These are phyloP conservation scores for Tetraneura akinire DNA, from an alignment of 1,140 invertebrate species.

Conservation along the genomic window DNA sequence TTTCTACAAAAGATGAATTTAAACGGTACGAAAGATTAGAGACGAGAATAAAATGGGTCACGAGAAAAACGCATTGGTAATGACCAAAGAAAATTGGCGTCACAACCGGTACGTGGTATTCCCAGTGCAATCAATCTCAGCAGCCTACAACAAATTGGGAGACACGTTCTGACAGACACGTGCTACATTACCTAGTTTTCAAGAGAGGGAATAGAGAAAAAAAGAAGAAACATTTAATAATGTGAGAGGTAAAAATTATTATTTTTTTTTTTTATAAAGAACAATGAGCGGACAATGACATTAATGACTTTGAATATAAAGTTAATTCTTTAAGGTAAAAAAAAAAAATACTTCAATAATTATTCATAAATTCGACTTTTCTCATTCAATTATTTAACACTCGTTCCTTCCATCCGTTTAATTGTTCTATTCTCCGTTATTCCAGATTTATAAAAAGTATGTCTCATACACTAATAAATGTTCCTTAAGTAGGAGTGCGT, in stretches of 20 bases:
- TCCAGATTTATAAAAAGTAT: background rate
- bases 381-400: background rate
- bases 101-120: constrained; percentile 33
- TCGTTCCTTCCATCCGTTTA: background rate
- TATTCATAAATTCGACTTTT: constrained; percentile 12
- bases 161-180: constrained; percentile 28
- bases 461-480: background rate
- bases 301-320: constrained; percentile 21
- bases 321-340: background rate
- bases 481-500: background rate
- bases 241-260: background rate
- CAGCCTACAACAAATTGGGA: constrained; percentile 32
- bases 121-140: constrained; percentile 39
- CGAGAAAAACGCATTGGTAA: background rate
- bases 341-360: constrained; percentile 12
- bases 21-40: background rate
- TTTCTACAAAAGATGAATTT: background rate
- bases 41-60: background rate
- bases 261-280: constrained; percentile 13
- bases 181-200: constrained; percentile 7
- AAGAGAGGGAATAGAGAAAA: no score
- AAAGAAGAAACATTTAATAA: constrained; percentile 19
- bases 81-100: constrained; percentile 25
- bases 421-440: background rate
- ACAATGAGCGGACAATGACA: background rate